Evolutionary conservation across 2,797 vertebrate species (phyloP), one percentile per base, ranked within the genome.

Genomic region (Megaceryle alcyon): DNA sequence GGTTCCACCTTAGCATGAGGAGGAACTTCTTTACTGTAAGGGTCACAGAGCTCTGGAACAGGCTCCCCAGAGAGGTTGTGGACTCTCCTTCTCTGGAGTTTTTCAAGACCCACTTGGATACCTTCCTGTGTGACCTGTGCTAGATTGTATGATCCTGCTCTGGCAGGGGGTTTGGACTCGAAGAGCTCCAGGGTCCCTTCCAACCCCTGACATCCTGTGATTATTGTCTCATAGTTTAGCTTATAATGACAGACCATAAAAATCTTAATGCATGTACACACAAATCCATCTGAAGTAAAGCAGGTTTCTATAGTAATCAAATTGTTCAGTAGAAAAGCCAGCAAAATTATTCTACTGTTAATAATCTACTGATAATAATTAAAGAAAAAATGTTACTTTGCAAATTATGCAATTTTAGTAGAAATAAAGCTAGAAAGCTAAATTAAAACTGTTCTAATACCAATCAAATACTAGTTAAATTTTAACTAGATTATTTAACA

Each of bases 331-430:
- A 82, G 63, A 88, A 91, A 92, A 84, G 19, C 9, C 49, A 60
- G 44, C 10, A 81, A 92, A 94, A 95, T 63, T 77, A 65, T 37
- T 89, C 43, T 26, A 11, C 53, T 94, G 31, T 91, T 92, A 22
- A 46, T 22, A 46, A 22, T 46, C 46, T 22, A 46, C 46, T 63
- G 54, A 84, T 82, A 41, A 90, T 91, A 87, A 91, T 82, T 89
- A 59, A 90, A 84, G 49, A 73, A 87, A 70, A 87, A 97, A 28
- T 61, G 59, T 91, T 96, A 26, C 43, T 86, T 92, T 72, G 44
- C 37, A 87, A 85, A 51, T 63, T 14, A 31, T 78, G 43, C 9
- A 21, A 0, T 91, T 76, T 84, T 39, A 63, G n/a, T 44, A 69
- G 46, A 90, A 91, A 72, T 82, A 59, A 70, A 72, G 25, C 31